Base-by-base conservation (phyloP, 1,140 invertebrate genomes). In the Palaemon carinicauda region DNA sequence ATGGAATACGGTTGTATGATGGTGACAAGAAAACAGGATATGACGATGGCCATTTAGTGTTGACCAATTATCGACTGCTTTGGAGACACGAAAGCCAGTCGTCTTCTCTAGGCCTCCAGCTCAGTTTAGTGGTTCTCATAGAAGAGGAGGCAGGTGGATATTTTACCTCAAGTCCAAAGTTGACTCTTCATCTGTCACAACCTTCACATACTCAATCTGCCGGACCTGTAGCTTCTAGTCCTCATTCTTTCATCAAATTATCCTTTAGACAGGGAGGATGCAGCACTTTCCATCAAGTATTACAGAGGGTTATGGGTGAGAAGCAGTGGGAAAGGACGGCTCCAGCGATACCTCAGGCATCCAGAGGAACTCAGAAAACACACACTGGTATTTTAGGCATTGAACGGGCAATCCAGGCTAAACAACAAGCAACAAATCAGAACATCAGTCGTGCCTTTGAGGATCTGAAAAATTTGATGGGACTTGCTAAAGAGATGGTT, bases 401-500 rank as follows among this genome's bases (percentile, higher is more conserved):
- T 90, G 98, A 99, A 92, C 94, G 96, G 90, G 95, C 96, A 90
- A 93, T 99, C 75, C 95, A 98, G 91, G 95, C 97, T 90, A 96
- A 97, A 90, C 95, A 98, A 56, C 95, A 96, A 91, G 95, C 95
- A 29, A 98, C 97, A 0, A 96, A 98, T 92, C 94, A 96, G 90
- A 97, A 95, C 91, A 99, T 99, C 89, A 95, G 93, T 31, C 92
- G 95, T 88, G 98, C 98, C 21, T 99, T 99, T 93, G 95, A 99
- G 93, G 98, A 99, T 93, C 93, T 99, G 24, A 96, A 93, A 90
- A 97, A 97, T 90, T 33, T 99, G 0, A 99, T 99, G 95, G 94
- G 94, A 82, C 98, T 97, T 94, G 98, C 98, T 5, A 97, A 98
- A 92, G 98, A 99, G 88, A 99, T 99, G 98, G 98, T 99, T 24